phyloP scores from a whole-genome alignment of 2,797 vertebrate species.

The Tragopan temminckii region DNA sequence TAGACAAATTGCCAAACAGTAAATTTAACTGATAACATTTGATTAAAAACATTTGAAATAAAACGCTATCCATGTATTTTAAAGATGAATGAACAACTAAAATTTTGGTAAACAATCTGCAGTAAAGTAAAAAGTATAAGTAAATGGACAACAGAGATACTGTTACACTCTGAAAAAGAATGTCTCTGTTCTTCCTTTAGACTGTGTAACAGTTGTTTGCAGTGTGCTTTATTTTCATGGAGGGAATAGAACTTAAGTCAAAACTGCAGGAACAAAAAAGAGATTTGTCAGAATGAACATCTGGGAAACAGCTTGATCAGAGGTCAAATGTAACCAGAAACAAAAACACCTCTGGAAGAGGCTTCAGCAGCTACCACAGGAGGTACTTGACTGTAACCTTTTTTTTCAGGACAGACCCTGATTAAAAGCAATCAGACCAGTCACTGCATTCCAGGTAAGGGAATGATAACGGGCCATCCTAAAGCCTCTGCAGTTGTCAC shows the following conservation, averaged over 20 bases:
- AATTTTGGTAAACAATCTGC: slow-evolving; percentile 18
- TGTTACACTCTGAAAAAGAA: slow-evolving; percentile 31
- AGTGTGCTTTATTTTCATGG: neutral
- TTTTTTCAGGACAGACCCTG: neutral
- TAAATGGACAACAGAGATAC: slow-evolving; percentile 35
- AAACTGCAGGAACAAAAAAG: neutral
- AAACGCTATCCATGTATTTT: neutral
- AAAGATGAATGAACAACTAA: slow-evolving; percentile 7
- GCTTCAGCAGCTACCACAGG: neutral
- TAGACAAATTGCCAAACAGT: slow-evolving; percentile 38
- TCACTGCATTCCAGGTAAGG: neutral
- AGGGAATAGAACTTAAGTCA: neutral
- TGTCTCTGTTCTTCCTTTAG: neutral
- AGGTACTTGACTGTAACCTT: neutral
- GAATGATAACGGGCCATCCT: neutral
- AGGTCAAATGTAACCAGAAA: neutral
- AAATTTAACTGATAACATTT: neutral
- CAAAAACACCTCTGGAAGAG: neutral
- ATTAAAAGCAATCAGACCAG: neutral
- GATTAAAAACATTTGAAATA: slow-evolving; percentile 30
- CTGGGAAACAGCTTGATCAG: neutral
- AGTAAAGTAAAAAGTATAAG: slow-evolving; percentile 25
- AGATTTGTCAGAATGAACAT: neutral
- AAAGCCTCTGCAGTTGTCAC: neutral
- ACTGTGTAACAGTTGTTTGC: neutral